Base-by-base conservation (phyloP, 2,888 invertebrate genomes). In the Shargacucullia verbasci region DNA sequence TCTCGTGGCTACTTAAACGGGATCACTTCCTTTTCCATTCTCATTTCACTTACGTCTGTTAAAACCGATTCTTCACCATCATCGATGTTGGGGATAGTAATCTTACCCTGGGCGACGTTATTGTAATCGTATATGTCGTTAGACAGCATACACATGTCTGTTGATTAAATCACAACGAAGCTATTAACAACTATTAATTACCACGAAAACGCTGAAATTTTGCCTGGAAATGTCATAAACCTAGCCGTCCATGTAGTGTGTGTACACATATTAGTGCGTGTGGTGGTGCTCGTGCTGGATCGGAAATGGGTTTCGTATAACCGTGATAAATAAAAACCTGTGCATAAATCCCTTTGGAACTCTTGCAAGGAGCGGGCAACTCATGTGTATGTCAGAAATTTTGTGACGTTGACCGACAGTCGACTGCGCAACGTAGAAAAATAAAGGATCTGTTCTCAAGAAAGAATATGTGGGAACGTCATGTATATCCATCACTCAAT, bases 41-140 rank as follows among this genome's bases (percentile, higher is more conserved):
- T 63, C 59, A 49, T 66, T 70, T 48, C 72, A 97, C 98, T 98
- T 97, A 98, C 98, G 95, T 98, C 98, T 82, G 98, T 98, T 83
- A 97, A 95, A 66, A 68, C 29, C 95, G 96, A 97, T 96, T 99
- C 99, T 94, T 99, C 99, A 86, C 96, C 96, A 93, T 99, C 99
- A 95, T 99, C 98, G 83, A 99, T 97, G 93, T 96, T 97, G 85
- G 99, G 98, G 92, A 99, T 99, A 85, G 97, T 97, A 89, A 96
- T 96, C 96, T 99, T 99, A 95, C 99, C 99, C 96, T 99, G 99
- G 86, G 99, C 95, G 88, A 99, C 98, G 96, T 96, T 98, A 95
- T 95, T 94, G 96, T 99, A 99, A 95, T 98, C 98, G 95, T 97
- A 95, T 95, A 99, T 96, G 95, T 99, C 96, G 92, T 98, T 96